phyloP scores from a whole-genome alignment of 2,113 vertebrate genomes.

The Hippocampus comes region DNA sequence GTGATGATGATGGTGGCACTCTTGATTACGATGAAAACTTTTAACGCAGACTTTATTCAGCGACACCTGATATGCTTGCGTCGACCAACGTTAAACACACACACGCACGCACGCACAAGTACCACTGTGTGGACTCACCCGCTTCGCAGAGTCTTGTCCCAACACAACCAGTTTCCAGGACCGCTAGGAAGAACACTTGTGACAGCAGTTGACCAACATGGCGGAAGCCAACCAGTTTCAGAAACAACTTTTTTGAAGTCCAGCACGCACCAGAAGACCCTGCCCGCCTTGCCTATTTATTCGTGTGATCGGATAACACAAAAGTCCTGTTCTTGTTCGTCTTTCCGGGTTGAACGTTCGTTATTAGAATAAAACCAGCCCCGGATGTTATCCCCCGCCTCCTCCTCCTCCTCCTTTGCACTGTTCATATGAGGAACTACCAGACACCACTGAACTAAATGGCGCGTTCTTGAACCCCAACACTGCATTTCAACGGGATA shows the following conservation, averaged over 20 bases:
- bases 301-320: constrained; percentile 48
- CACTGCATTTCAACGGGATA: neutral
- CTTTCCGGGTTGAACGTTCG: constrained; percentile 70
- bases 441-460: constrained; percentile 1
- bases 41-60: constrained; percentile 19
- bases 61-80: constrained; percentile 37
- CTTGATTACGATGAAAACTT: neutral
- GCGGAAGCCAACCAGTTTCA: neutral
- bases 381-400: constrained; percentile 69
- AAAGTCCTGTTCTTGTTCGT: constrained; percentile 27
- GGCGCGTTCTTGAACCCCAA: neutral
- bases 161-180: constrained; percentile 61
- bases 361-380: constrained; percentile 73
- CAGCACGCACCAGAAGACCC: constrained; percentile 13
- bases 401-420: constrained; percentile 28
- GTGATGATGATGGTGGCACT: no score
- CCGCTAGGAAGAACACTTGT: constrained; percentile 32
- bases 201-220: constrained; percentile 27
- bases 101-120: neutral
- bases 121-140: constrained; percentile 42
- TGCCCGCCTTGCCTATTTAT: constrained; percentile 32
- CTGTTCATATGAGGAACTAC: constrained; percentile 31
- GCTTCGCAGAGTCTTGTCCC: constrained; percentile 48
- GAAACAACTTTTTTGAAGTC: constrained; percentile 9
- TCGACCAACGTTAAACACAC: neutral